Evolutionary conservation across 2,888 invertebrate species (phyloP).

Genomic region (Alloplasta piceator): DNA sequence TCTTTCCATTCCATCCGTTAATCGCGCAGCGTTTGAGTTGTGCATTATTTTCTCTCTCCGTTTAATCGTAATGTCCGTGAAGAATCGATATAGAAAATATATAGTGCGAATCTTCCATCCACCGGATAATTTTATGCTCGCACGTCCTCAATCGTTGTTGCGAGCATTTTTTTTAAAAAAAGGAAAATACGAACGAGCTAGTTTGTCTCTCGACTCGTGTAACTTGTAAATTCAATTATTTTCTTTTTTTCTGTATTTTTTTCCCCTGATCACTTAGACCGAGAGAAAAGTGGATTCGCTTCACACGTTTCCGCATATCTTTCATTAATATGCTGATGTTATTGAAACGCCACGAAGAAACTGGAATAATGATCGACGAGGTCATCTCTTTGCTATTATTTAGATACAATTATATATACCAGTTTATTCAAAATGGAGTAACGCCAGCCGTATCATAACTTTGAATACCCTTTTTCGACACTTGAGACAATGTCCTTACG

Average conservation of each 20-base stretch:
- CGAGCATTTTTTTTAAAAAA: background rate
- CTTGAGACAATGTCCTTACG: too few species aligned
- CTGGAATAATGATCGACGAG: slow-evolving; percentile 27
- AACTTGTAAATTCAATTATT: slow-evolving; percentile 24
- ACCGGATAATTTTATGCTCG: slow-evolving; percentile 43
- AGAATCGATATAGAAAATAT: slow-evolving; percentile 12
- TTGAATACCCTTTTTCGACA: too few species aligned
- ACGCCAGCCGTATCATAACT: background rate
- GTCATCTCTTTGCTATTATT: slow-evolving; percentile 1
- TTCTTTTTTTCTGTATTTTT: slow-evolving; percentile 27
- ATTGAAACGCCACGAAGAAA: slow-evolving; percentile 31
- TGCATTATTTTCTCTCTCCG: slow-evolving; percentile 18
- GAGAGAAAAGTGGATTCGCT: slow-evolving; percentile 9
- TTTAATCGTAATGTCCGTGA: background rate
- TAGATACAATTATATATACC: background rate
- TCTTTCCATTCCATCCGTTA: slow-evolving; percentile 57
- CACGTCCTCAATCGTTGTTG: slow-evolving; percentile 33
- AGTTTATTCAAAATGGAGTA: background rate
- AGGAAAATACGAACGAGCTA: slow-evolving; percentile 29
- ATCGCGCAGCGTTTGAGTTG: slow-evolving; percentile 9
- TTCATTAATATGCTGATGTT: slow-evolving; percentile 27
- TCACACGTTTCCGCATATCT: slow-evolving; percentile 48
- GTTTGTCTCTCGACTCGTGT: slow-evolving; percentile 30
- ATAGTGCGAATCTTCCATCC: slow-evolving; percentile 40
- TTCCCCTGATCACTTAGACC: slow-evolving; percentile 4